Base-by-base conservation (phyloP, 2,888 invertebrate genomes). In the Phengaris arion region DNA sequence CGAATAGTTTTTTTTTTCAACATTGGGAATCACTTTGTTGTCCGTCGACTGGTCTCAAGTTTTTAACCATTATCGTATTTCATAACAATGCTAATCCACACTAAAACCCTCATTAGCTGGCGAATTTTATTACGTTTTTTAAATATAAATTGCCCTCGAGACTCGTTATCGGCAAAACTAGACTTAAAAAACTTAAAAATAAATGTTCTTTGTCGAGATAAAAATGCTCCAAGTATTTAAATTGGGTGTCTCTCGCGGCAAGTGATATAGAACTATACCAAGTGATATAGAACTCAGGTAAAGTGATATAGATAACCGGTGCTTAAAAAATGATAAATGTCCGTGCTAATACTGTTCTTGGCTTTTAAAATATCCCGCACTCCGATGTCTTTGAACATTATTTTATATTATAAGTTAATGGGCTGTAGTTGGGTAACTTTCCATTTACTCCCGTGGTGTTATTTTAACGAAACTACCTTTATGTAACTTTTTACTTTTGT, bases 301-400 rank as follows among this genome's bases (percentile, higher is more conserved):
- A 59, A 10, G 22, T 59, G 22, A 59, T 59, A 59, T 22, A 59
- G 22, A 59, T 22, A 22, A 59, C 10, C 22, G 10, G 22, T 15
- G 59, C 59, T 59, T 9, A 10, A 59, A 59, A 59, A 59, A 55
- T 59, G 22, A 9, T 9, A 59, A 59, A 59, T 22, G 22, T 59
- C 59, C 22, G 9, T 22, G 9, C 10, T 59, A 59, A 59, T 59
- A 59, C 59, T 9, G 15, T 59, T 59, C 59, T 59, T 22, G 15
- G 59, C 15, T 59, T 48, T 22, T 22, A 59, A 59, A 59, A 15
- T 59, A 15, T 9, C 48, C 8, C 1, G 48, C 8, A 48, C 8
- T 59, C 22, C 59, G 15, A 15, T 57, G 59, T 59, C 59, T 59
- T 59, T 59, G 59, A 59, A 22, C 59, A 59, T 59, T 59, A 59